phyloP scores from a whole-genome alignment of 2,113 vertebrate genomes.

The Neolamprologus caudopunctatus region DNA sequence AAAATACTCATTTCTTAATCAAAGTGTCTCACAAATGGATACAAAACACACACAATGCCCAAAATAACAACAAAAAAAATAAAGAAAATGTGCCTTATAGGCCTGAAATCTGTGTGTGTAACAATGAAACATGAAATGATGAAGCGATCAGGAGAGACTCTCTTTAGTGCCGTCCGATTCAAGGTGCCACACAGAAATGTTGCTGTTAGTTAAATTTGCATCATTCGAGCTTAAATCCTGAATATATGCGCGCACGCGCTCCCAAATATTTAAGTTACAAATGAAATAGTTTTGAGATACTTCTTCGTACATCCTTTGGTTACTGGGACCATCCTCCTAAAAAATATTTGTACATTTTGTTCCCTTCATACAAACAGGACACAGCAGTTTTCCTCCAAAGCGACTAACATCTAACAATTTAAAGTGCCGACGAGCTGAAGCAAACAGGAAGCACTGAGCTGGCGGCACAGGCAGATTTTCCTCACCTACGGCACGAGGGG shows the following conservation, averaged over 20 bases:
- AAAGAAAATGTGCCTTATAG: conserved; percentile 54
- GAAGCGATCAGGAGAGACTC: neutral
- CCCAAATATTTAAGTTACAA: neutral
- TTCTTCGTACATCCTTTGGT: conserved; percentile 57
- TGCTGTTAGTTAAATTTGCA: conserved; percentile 16
- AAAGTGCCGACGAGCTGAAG: conserved; percentile 67
- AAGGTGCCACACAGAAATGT: conserved; percentile 7
- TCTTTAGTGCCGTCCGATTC: conserved; percentile 9
- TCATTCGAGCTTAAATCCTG: conserved; percentile 13
- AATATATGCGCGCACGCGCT: neutral
- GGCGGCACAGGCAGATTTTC: neutral
- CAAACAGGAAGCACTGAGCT: conserved; percentile 41
- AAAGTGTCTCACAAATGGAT: conserved; percentile 70
- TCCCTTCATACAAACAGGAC: conserved; percentile 4
- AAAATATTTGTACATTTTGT: neutral
- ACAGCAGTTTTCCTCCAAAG: neutral
- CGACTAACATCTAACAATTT: conserved; percentile 24
- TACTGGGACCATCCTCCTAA: conserved; percentile 9
- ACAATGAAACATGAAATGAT: conserved; percentile 23
- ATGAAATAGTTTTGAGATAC: neutral
- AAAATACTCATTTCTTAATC: conserved; percentile 60
- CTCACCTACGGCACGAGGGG: neutral
- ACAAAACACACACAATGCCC: conserved; percentile 62
- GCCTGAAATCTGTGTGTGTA: conserved; percentile 51
- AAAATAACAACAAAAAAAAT: conserved; percentile 6